phyloP scores from a whole-genome alignment of 2,113 vertebrate species.

The Ctenodactylus gundi region DNA sequence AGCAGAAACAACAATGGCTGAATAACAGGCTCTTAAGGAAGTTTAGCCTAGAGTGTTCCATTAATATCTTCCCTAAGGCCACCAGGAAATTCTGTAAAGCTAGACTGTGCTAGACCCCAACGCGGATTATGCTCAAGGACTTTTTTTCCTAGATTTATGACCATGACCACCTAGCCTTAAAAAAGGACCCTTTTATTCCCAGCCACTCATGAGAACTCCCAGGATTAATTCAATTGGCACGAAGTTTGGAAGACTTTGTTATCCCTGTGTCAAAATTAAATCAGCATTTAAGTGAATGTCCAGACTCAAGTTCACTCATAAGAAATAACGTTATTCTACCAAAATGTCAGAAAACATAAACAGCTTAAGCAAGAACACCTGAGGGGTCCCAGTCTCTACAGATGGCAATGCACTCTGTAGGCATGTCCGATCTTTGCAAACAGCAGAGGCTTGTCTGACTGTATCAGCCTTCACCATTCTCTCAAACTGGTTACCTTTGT shows the following conservation, averaged over 20 bases:
- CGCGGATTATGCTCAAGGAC: constrained; percentile 58
- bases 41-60: constrained; percentile 79
- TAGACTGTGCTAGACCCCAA: constrained; percentile 69
- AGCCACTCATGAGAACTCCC: constrained; percentile 72
- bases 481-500: background rate
- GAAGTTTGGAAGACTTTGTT: constrained; percentile 74
- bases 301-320: constrained; percentile 74
- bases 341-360: constrained; percentile 71
- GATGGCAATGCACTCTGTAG: constrained; percentile 7
- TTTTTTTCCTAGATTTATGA: constrained; percentile 68
- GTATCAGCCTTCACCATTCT: constrained; percentile 2
- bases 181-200: constrained; percentile 44
- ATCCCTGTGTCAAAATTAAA: constrained; percentile 76
- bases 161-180: constrained; percentile 66
- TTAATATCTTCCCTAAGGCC: constrained; percentile 76
- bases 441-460: background rate
- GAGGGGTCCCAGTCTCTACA: constrained; percentile 15
- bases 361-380: constrained; percentile 60
- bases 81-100: constrained; percentile 80
- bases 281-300: constrained; percentile 81
- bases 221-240: constrained; percentile 66
- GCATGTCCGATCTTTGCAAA: constrained; percentile 18
- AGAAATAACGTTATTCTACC: constrained; percentile 75
- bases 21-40: constrained; percentile 73
- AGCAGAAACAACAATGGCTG: constrained; percentile 69